These are phyloP conservation scores for Chaetops frenatus DNA, from an alignment of 2,113 vertebrate genomes.

Conservation along the genomic window DNA sequence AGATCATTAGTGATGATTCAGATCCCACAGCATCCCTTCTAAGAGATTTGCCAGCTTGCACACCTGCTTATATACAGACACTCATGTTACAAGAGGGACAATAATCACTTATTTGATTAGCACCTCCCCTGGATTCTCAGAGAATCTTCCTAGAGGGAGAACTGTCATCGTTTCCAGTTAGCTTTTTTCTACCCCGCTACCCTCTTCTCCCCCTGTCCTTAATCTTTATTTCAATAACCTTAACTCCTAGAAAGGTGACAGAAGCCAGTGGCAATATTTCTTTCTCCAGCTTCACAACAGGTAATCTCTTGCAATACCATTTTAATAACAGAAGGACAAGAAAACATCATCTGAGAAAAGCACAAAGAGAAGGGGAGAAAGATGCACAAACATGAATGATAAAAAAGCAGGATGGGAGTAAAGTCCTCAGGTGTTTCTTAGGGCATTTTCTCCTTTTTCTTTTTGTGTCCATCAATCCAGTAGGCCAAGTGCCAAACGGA, in stretches of 20 bases:
- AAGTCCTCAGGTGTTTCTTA: not conserved
- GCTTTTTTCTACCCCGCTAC: not conserved
- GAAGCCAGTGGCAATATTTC: not conserved
- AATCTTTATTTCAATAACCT: not conserved
- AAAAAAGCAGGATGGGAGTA: not conserved
- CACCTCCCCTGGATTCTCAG: not conserved
- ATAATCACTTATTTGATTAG: not conserved
- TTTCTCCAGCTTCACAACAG: not conserved
- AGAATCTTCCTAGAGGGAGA: not conserved
- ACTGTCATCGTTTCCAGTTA: not conserved
- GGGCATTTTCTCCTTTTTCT: not conserved
- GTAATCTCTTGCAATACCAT: not conserved
- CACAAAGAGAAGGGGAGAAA: not conserved
- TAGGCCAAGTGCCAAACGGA: not conserved
- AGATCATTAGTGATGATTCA: not conserved
- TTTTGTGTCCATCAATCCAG: not conserved
- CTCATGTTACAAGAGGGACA: not conserved
- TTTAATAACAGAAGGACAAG: not conserved
- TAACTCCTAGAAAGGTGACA: not conserved
- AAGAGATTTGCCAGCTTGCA: not conserved
- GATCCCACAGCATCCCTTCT: not conserved
- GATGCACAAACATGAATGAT: not conserved
- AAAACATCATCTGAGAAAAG: not conserved
- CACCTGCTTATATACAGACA: not conserved
- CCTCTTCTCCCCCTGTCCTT: not conserved